Percentiles rank a stretch among this genome's conserved stretches.
Evolutionary conservation across 2,113 vertebrate species (phyloP).

Genomic region (Epinephelus moara): DNA sequence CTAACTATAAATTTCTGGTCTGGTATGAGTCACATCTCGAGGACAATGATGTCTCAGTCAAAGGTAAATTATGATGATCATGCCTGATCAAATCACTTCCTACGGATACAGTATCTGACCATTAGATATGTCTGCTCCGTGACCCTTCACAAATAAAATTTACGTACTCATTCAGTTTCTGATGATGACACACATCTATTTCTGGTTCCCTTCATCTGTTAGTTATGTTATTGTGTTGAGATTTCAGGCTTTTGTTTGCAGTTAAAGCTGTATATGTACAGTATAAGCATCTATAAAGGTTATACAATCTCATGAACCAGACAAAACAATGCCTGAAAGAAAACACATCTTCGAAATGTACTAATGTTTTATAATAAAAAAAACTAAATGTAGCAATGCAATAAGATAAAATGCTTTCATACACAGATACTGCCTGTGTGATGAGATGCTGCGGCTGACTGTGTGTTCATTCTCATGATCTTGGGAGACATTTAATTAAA

Average conservation of each 20-base stretch:
- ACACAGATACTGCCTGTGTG: not conserved
- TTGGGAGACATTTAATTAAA: not conserved
- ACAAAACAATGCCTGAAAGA: not conserved
- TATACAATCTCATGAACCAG: not conserved
- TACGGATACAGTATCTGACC: not conserved
- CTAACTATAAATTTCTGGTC: not conserved
- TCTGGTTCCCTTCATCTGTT: not conserved
- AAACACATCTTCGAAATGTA: not conserved
- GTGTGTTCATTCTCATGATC: not conserved
- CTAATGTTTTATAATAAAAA: not conserved
- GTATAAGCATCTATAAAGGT: not conserved
- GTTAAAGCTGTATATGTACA: not conserved
- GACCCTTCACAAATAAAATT: not conserved
- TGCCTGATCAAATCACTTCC: constrained; percentile 20
- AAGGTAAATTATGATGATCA: too few relatives aligned
- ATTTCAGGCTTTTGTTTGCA: not conserved
- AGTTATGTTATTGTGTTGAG: not conserved
- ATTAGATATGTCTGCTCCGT: not conserved
- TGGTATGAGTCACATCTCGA: not conserved
- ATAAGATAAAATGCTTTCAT: not conserved
- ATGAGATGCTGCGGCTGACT: not conserved
- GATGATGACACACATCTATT: not conserved
- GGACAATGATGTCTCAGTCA: not conserved
- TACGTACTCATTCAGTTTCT: not conserved
- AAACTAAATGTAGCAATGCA: not conserved